Evolutionary conservation across 2,113 vertebrate species (phyloP).

Genomic region (Leucosticte australis): DNA sequence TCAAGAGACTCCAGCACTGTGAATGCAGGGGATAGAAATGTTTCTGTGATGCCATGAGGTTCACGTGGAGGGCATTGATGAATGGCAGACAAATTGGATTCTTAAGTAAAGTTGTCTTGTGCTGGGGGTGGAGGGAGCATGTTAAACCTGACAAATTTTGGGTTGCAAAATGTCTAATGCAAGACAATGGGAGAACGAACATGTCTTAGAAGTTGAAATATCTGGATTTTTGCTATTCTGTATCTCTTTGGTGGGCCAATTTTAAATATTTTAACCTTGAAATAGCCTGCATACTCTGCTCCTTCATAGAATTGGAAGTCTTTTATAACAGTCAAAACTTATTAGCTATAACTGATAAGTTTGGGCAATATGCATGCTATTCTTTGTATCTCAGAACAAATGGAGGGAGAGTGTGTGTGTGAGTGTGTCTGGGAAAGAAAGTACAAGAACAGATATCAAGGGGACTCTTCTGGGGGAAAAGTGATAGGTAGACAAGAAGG

Average conservation of each 20-base stretch:
- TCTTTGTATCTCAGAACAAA: background rate
- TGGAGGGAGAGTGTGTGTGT: background rate
- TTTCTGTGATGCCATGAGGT: slow-evolving; percentile 47
- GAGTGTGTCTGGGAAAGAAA: background rate
- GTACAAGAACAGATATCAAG: background rate
- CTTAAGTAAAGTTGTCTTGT: slow-evolving; percentile 41
- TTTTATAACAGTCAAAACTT: background rate
- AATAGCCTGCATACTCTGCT: background rate
- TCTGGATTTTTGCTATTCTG: background rate
- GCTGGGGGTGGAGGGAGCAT: background rate
- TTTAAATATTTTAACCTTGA: background rate
- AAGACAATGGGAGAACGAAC: background rate
- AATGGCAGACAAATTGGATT: slow-evolving; percentile 55
- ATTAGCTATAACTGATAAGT: background rate
- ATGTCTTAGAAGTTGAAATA: background rate
- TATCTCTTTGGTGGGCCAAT: background rate
- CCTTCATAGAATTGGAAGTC: background rate
- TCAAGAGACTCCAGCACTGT: slow-evolving; percentile 38
- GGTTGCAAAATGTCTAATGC: background rate
- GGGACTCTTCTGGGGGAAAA: background rate
- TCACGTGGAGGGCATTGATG: slow-evolving; percentile 32
- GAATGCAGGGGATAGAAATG: slow-evolving; percentile 48
- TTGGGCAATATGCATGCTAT: background rate
- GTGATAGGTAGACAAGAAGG: background rate
- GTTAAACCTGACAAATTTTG: background rate